Evolutionary conservation across 37 sponge, comb jelly and placozoan genomes (phyloP).

Genomic region (Mnemiopsis leidyi): DNA sequence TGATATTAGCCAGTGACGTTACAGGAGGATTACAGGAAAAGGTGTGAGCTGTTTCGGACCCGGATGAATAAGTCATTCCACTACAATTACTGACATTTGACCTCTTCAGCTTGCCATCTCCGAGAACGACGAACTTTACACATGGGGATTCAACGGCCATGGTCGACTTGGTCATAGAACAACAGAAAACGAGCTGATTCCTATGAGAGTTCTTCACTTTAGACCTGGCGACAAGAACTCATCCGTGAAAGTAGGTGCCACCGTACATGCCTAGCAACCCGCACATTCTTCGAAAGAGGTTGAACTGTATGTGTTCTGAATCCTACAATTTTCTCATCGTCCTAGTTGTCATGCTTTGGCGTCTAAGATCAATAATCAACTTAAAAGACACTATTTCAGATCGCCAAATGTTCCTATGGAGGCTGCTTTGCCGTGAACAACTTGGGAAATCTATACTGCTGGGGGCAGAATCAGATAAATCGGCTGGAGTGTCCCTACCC

Average conservation of each 20-base stretch:
- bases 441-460: not conserved
- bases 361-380: not conserved
- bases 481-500: conserved; percentile 55
- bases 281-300: no score
- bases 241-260: not conserved
- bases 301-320: not conserved
- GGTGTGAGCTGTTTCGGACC: not conserved
- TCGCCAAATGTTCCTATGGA: conserved; percentile 26
- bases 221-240: not conserved
- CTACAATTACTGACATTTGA: not conserved
- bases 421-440: conserved; percentile 41
- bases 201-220: conserved; percentile 24
- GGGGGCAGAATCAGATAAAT: conserved; percentile 41
- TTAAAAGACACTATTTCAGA: not conserved
- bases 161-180: conserved; percentile 47
- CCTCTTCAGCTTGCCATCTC: not conserved
- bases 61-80: no score
- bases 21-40: not conserved
- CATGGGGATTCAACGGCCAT: conserved; percentile 62
- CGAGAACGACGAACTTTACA: conserved; percentile 1
- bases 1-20: not conserved
- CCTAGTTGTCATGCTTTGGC: not conserved
- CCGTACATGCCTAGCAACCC: no score
- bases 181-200: conserved; percentile 44
- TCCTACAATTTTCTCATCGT: not conserved